Base-by-base conservation (phyloP, 2,888 invertebrate genomes). In the Orthosia gothica region DNA sequence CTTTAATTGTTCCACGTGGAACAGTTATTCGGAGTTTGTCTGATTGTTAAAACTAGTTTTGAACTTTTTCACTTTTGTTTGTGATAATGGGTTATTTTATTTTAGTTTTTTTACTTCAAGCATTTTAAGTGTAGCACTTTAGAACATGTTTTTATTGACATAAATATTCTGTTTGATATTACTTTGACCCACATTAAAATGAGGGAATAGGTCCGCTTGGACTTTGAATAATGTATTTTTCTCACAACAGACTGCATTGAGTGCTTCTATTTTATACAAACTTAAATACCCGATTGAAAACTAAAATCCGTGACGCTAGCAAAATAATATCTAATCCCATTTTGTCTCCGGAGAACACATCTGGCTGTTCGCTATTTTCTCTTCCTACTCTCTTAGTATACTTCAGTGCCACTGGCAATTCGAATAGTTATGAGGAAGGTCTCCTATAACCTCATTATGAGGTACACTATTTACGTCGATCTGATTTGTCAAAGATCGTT, bases 381-480 rank as follows among this genome's bases (percentile, higher is more conserved):
- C 62, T 64, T 62, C 18, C 32, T 59, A 65, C 26, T 12, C 23
- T 13, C 32, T 11, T 32, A 2, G 68, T 76, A 62, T 64, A 77
- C 72, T 81, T 81, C 67, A 61, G 32, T 66, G 57, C 32, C 32
- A 26, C 76, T 40, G 62, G 18, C n/a, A 82, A 86, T 85, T 85
- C 59, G 72, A 87, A 86, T 86, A 79, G 71, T 76, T 66, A 82
- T 77, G 69, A 70, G 73, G 68, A 83, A 78, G 78, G 70, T 49
- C 69, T 70, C 68, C 68, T 52, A 11, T 80, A 86, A 86, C 82
- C 49, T 75, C 64, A 79, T 87, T 87, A 85, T 65, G 55, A 70
- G 52, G 55, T 83, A 85, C 84, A 85, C 85, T 85, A 84, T 87
- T 87, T 87, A 85, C 72, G 64, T 58, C 64, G 74, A 85, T 82